Conservation (phyloP, 1,140 invertebrate genomes). For the Lucilia sericata region DNA sequence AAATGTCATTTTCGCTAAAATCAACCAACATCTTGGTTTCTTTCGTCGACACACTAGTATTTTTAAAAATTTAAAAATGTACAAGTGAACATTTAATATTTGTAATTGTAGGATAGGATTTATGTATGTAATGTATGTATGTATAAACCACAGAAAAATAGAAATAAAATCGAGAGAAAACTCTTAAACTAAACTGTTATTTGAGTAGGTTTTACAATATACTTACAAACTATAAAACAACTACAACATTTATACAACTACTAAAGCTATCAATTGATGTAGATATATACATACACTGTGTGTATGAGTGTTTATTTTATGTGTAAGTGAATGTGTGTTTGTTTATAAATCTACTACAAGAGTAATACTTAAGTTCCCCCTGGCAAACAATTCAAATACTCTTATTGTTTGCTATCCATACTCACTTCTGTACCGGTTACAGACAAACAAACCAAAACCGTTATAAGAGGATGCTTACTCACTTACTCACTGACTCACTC, state of each 20-base stretch:
- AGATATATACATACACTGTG: background rate
- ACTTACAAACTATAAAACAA: background rate
- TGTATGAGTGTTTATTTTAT: too few relatives aligned
- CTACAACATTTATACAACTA: background rate
- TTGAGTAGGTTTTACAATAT: background rate
- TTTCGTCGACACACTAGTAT: background rate
- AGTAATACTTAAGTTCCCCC: constrained; percentile 1
- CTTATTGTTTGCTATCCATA: background rate
- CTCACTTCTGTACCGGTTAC: background rate
- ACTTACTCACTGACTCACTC: too few relatives aligned
- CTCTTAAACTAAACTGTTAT: background rate
- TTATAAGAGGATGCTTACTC: background rate
- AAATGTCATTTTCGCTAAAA: background rate
- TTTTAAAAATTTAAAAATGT: background rate
- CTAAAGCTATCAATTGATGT: background rate
- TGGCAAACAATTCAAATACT: constrained; percentile 25
- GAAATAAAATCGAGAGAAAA: background rate
- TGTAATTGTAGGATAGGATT: background rate
- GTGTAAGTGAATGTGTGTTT: background rate
- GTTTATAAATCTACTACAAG: background rate
- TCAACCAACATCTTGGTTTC: background rate
- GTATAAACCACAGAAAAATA: background rate
- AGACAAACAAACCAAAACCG: background rate
- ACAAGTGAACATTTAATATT: background rate
- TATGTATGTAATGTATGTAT: background rate